Base-by-base conservation (phyloP, 2,888 invertebrate genomes). In the Tortrix viridana region DNA sequence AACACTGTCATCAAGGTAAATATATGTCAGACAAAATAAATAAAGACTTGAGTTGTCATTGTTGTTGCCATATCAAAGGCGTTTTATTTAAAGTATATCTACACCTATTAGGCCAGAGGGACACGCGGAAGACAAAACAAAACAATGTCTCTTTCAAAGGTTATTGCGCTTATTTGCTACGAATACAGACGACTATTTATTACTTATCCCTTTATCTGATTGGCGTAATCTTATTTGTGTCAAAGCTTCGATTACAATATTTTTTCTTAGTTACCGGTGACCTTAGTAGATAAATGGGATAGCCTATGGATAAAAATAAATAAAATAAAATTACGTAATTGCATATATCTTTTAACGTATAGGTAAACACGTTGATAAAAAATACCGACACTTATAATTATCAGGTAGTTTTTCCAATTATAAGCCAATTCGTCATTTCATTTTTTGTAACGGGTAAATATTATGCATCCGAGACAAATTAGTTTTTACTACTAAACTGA, bases 151-250 rank as follows among this genome's bases (percentile, higher is more conserved):
- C 16, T 19, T 7, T 19, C 7, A 55, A 44, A 44, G 18, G 52
- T 52, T 20, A 37, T 32, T 26, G 44, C 43, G 38, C 43, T 61
- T 48, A 55, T 41, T 41, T 14, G 41, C 5, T 5, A 41, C n/a
- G 5, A 41, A 41, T 16, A 16, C 41, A n/a, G 43, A 20, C 52
- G 20, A 44, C 44, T 16, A 54, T 44, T 18, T 43, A 43, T 52
- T n/a, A 41, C 16, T 41, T 52, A 61, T 62, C 37, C 23, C 44
- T 18, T 55, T 60, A 63, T 63, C 73, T 70, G 74, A 74, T 72
- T 69, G 68, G 67, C 69, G 65, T 69, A 67, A 69, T 71, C 68
- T 67, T 69, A 72, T 73, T 69, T 70, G 70, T 69, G 74, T 71
- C 72, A 71, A 65, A 65, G 65, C 67, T 23, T 60, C n/a, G 60